A percentile compares a stretch with the other conserved stretches of the same genome.
phyloP scores from a whole-genome alignment of 2,888 invertebrate species.

The Athrips mouffetella region DNA sequence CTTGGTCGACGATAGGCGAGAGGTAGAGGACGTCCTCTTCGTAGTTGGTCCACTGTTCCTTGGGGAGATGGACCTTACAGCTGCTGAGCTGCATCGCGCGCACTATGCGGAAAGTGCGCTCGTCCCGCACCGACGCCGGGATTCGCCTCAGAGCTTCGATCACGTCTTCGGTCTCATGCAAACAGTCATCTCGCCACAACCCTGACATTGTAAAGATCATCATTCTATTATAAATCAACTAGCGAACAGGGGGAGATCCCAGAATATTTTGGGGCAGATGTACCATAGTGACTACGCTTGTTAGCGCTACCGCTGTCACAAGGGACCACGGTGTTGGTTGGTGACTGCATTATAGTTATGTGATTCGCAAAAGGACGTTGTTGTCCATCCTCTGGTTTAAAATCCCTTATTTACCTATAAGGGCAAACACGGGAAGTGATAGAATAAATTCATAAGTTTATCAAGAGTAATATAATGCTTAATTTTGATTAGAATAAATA shows the following conservation, averaged over 20 bases:
- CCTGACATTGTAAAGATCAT: slow-evolving; percentile 56
- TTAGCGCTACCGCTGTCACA: no score
- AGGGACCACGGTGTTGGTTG: not conserved
- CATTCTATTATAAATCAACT: not conserved
- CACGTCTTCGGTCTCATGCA: slow-evolving; percentile 81
- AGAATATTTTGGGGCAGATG: no score
- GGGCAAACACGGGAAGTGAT: not conserved
- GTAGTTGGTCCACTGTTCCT: slow-evolving; percentile 88
- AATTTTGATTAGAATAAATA: no score
- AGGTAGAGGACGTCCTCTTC: slow-evolving; percentile 87
- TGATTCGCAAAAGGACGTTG: no score
- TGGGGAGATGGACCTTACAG: slow-evolving; percentile 5
- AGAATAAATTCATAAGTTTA: no score
- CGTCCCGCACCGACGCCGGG: slow-evolving; percentile 81
- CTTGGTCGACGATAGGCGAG: slow-evolving; percentile 83
- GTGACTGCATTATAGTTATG: no score
- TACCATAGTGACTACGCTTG: no score
- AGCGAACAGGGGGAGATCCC: not conserved
- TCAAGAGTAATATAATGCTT: no score
- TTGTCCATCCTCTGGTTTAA: no score
- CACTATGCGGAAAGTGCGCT: slow-evolving; percentile 79
- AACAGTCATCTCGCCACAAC: slow-evolving; percentile 82
- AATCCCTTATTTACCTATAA: not conserved
- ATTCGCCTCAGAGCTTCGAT: slow-evolving; percentile 84
- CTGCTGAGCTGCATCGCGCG: slow-evolving; percentile 9